phyloP scores from a whole-genome alignment of 2,888 invertebrate species.

The Ectropis crepuscularia region DNA sequence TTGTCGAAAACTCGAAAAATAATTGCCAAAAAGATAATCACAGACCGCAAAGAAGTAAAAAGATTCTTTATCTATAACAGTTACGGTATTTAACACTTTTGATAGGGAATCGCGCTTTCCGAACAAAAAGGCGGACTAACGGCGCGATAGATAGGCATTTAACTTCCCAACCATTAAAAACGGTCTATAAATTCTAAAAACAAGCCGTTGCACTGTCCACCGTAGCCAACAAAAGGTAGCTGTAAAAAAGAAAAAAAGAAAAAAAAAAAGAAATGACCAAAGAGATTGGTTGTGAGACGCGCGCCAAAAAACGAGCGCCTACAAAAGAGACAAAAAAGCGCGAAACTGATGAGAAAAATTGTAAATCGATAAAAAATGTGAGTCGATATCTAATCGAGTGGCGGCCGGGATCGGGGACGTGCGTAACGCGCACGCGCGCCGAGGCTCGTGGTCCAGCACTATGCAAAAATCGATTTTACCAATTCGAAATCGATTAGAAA shows the following conservation, averaged over 20 bases:
- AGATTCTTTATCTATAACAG: slow-evolving; percentile 27
- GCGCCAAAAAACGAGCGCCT: slow-evolving; percentile 67
- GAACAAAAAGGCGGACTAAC: slow-evolving; percentile 55
- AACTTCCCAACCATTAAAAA: slow-evolving; percentile 62
- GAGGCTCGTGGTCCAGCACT: slow-evolving; percentile 60
- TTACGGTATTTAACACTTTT: slow-evolving; percentile 38
- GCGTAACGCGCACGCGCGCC: slow-evolving; percentile 74
- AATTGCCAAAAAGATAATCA: slow-evolving; percentile 22
- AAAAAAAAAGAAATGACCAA: slow-evolving; percentile 55
- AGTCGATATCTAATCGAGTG: slow-evolving; percentile 70
- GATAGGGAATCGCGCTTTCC: slow-evolving; percentile 44
- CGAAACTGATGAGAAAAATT: slow-evolving; percentile 46
- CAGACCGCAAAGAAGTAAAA: slow-evolving; percentile 11
- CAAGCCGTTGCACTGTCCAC: slow-evolving; percentile 58
- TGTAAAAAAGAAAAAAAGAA: slow-evolving; percentile 57
- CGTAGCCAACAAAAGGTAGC: slow-evolving; percentile 58
- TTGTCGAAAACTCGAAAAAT: slow-evolving; percentile 14
- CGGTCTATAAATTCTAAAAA: slow-evolving; percentile 66
- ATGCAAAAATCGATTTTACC: slow-evolving; percentile 69
- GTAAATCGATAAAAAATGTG: slow-evolving; percentile 57
- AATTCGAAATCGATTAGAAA: slow-evolving; percentile 44
- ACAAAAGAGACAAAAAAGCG: slow-evolving; percentile 54
- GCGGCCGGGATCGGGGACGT: slow-evolving; percentile 65
- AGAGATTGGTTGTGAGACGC: slow-evolving; percentile 63
- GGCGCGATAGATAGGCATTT: slow-evolving; percentile 54